phyloP scores from a whole-genome alignment of 2,113 vertebrate genomes.

The Amphilophus citrinellus region DNA sequence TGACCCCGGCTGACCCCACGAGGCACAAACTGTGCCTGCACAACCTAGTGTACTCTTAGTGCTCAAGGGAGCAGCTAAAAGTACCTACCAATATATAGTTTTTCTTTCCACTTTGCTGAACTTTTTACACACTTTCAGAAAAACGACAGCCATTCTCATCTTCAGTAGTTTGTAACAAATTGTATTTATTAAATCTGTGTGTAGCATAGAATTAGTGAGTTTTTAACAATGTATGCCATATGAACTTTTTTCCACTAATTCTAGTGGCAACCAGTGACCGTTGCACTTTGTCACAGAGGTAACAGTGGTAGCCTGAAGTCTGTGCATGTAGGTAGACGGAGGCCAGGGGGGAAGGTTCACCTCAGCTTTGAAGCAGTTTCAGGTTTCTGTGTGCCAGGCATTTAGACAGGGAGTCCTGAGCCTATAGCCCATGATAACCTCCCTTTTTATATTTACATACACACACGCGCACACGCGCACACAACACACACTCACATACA shows the following conservation, averaged over 20 bases:
- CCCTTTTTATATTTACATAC: not conserved
- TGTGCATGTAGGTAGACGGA: not conserved
- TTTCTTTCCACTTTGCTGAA: not conserved
- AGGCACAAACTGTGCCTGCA: too few species aligned
- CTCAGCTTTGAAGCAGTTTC: slow-evolving; percentile 72
- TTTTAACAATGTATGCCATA: not conserved
- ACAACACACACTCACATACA: too few species aligned
- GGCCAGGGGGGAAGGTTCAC: not conserved
- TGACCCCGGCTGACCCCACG: too few species aligned
- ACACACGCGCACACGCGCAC: too few species aligned
- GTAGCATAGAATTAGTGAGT: not conserved
- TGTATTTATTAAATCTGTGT: not conserved
- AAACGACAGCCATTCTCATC: not conserved
- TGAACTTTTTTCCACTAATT: not conserved
- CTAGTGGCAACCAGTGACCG: slow-evolving; percentile 38
- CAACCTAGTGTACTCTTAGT: not conserved
- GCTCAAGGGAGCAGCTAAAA: too few species aligned
- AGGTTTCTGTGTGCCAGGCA: slow-evolving; percentile 63
- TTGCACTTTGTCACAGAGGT: slow-evolving; percentile 33
- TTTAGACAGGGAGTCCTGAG: slow-evolving; percentile 58
- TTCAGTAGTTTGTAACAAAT: not conserved
- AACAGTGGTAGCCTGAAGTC: slow-evolving; percentile 40
- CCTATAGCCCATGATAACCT: slow-evolving; percentile 49
- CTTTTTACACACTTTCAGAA: not conserved
- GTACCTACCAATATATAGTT: not conserved